These are phyloP conservation scores for Furcula furcula DNA, from an alignment of 2,888 invertebrate genomes.

Conservation along the genomic window DNA sequence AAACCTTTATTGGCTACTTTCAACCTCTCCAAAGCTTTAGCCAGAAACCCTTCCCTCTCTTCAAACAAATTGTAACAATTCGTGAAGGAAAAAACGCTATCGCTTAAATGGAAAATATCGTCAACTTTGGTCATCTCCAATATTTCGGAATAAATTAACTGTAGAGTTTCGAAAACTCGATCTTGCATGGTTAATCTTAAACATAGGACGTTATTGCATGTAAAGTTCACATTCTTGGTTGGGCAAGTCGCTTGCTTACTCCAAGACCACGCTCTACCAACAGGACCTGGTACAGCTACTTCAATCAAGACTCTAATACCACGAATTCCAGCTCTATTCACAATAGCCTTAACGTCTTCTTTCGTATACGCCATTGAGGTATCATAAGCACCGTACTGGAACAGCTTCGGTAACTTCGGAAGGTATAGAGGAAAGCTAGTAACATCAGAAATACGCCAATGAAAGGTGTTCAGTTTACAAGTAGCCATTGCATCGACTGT, in stretches of 20 bases:
- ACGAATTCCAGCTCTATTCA: constrained; percentile 87
- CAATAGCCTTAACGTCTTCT: constrained; percentile 85
- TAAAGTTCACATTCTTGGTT: constrained; percentile 34
- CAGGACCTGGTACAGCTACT: constrained; percentile 93
- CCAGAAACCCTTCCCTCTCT: constrained; percentile 87
- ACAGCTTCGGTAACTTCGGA: constrained; percentile 85
- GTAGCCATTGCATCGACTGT: constrained; percentile 93
- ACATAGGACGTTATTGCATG: constrained; percentile 89
- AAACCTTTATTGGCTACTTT: constrained; percentile 81
- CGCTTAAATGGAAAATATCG: constrained; percentile 91
- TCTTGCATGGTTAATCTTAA: constrained; percentile 87
- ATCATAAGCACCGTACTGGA: constrained; percentile 90
- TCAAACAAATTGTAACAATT: constrained; percentile 86
- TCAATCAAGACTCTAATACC: constrained; percentile 94
- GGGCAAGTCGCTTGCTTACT: constrained; percentile 78
- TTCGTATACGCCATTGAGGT: constrained; percentile 86
- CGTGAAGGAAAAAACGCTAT: constrained; percentile 85
- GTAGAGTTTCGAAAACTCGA: constrained; percentile 84
- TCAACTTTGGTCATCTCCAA: constrained; percentile 86
- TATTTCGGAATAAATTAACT: constrained; percentile 86
- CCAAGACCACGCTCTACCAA: constrained; percentile 93
- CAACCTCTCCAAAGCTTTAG: constrained; percentile 82
- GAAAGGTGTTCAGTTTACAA: constrained; percentile 94
- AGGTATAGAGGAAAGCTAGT: constrained; percentile 94
- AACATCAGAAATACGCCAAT: constrained; percentile 94